These are phyloP conservation scores for Oostethus manadensis DNA, from an alignment of 2,113 vertebrate genomes.

Conservation along the genomic window DNA sequence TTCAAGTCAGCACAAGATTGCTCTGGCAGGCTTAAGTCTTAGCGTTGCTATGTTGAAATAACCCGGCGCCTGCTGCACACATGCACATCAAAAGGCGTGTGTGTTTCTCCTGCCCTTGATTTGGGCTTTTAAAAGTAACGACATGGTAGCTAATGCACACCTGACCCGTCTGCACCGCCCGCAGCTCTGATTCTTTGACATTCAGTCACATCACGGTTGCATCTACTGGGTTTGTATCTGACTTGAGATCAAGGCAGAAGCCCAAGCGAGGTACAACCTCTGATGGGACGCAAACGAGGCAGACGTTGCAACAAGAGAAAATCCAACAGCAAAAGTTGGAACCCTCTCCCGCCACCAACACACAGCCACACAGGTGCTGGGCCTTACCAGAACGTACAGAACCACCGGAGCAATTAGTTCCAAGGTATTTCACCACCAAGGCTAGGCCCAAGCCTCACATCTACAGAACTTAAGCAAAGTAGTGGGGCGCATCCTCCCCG, in stretches of 20 bases:
- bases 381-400: constrained; percentile 23
- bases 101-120: not conserved
- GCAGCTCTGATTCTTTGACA: not conserved
- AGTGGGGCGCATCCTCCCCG: too few species aligned
- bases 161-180: not conserved
- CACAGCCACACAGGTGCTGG: not conserved
- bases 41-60: not conserved
- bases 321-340: not conserved
- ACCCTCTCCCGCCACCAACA: too few species aligned
- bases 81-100: not conserved
- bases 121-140: not conserved
- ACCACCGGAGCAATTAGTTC: constrained; percentile 47
- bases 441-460: constrained; percentile 16
- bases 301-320: too few species aligned
- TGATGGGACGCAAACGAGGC: too few species aligned
- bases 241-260: too few species aligned
- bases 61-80: not conserved
- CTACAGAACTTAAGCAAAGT: not conserved
- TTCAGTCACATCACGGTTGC: too few species aligned
- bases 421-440: constrained; percentile 27
- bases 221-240: too few species aligned
- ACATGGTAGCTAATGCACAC: not conserved
- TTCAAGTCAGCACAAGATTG: not conserved
- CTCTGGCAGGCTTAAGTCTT: not conserved
- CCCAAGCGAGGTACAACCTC: too few species aligned